Conservation (phyloP, 2,797 vertebrate genomes). For the Sebastes goodei region DNA sequence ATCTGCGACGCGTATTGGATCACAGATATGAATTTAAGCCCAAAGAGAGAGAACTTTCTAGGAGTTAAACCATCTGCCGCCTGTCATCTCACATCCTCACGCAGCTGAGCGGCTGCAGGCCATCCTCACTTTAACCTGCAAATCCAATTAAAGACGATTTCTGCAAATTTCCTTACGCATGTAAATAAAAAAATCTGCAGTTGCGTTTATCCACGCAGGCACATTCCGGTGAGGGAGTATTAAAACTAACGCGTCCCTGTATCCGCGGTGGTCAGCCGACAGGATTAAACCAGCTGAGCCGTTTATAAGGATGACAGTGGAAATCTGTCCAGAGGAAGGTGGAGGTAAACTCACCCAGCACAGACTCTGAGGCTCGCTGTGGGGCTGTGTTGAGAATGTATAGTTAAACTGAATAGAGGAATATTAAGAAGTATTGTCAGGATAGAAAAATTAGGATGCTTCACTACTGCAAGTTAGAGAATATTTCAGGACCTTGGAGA, state of each 20-base stretch:
- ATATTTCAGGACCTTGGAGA: conserved; percentile 59
- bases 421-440: background rate
- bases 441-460: background rate
- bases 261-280: conserved; percentile 59
- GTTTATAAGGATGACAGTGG: conserved; percentile 81
- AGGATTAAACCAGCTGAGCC: conserved; percentile 81
- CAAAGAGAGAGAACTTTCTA: conserved; percentile 3
- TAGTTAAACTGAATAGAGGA: accelerated
- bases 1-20: conserved; percentile 33
- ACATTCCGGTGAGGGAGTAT: conserved; percentile 27
- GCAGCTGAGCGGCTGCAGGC: conserved; percentile 28
- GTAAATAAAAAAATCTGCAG: background rate
- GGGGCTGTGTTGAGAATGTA: background rate
- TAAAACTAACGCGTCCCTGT: conserved; percentile 24
- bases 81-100: conserved; percentile 36
- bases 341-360: conserved; percentile 31
- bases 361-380: background rate
- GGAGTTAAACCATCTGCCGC: conserved; percentile 26
- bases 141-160: conserved; percentile 51
- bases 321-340: conserved; percentile 68
- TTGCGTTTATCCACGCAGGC: conserved; percentile 14
- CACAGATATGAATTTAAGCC: conserved; percentile 31
- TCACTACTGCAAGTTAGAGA: background rate
- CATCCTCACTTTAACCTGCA: conserved; percentile 14
- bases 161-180: background rate